Base-by-base conservation (phyloP, 2,797 vertebrate species). In the Furcifer pardalis region DNA sequence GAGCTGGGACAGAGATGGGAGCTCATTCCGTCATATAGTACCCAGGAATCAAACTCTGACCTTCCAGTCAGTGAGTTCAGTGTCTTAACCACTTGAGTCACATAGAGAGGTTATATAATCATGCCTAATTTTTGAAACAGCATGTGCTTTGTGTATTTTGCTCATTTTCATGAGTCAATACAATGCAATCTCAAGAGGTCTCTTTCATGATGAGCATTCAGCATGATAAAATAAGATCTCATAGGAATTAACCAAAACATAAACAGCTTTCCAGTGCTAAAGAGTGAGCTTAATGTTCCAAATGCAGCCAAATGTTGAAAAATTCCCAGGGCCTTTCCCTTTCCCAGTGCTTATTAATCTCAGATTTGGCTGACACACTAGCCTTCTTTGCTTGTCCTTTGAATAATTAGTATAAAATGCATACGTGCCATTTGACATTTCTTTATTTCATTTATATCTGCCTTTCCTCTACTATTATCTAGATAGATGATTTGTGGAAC, bases 141-240 rank as follows among this genome's bases (percentile, higher is more conserved):
- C 63, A 59, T 23, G 19, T 60, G 46, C 27, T 76, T 81, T 75
- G 40, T 30, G n/a, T 52, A 75, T 74, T 32, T 42, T 77, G n/a
- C 74, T 73, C 77, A 49, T 60, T 81, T 30, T 46, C 49, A 78
- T 79, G 72, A 59, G 32, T 72, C n/a, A 69, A 32, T 65, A 42
- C n/a, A 78, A 27, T 40, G 69, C 44, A 63, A 17, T 77, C 35
- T 62, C 72, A 79, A 84, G n/a, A 79, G 32, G 59, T 32, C 42
- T 81, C 63, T 77, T 84, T 56, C 25, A 69, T 60, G 72, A 77
- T 68, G 52, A 59, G 59, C 35, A 77, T 82, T 81, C 73, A 44
- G 40, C 7, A 72, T 71, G 78, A 80, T 63, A 81, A 72, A 56
- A 77, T 77, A 37, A 77, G 56, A 65, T 66, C n/a, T 82, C 74